Evolutionary conservation across 2,888 invertebrate genomes (phyloP).

Genomic region (Scaptomyza tumidula): DNA sequence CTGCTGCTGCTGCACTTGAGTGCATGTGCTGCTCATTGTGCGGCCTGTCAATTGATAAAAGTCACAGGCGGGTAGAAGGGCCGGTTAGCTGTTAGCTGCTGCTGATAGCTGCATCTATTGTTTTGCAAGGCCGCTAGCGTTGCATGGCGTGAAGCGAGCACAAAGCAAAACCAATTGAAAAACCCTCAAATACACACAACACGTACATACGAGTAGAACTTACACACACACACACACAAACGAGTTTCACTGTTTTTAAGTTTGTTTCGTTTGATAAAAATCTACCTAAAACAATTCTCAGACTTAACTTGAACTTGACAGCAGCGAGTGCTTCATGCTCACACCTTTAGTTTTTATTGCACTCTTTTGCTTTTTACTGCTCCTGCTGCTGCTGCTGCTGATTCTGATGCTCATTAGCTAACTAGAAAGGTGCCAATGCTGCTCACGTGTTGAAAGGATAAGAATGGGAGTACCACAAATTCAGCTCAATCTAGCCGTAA

Average conservation of each 20-base stretch:
- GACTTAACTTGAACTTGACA: constrained; percentile 74
- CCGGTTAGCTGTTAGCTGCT: constrained; percentile 18
- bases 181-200: constrained; percentile 12
- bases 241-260: constrained; percentile 3
- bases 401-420: constrained; percentile 51
- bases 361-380: constrained; percentile 36
- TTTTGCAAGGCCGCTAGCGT: constrained; percentile 78
- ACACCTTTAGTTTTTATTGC: constrained; percentile 54
- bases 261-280: constrained; percentile 36
- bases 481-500: constrained; percentile 30
- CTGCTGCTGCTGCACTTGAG: constrained; percentile 50
- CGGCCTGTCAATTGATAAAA: constrained; percentile 74
- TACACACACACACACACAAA: constrained; percentile 20
- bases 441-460: constrained; percentile 29
- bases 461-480: constrained; percentile 14
- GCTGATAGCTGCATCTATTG: constrained; percentile 67
- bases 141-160: constrained; percentile 68
- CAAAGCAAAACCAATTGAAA: constrained; percentile 41
- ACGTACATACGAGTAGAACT: constrained; percentile 17
- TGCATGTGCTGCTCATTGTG: constrained; percentile 61
- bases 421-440: constrained; percentile 42
- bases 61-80: constrained; percentile 36
- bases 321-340: constrained; percentile 52
- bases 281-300: constrained; percentile 65
- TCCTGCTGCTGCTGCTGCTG: constrained; percentile 21